Evolutionary conservation across 2,113 vertebrate species (phyloP).

Genomic region (Platichthys flesus): DNA sequence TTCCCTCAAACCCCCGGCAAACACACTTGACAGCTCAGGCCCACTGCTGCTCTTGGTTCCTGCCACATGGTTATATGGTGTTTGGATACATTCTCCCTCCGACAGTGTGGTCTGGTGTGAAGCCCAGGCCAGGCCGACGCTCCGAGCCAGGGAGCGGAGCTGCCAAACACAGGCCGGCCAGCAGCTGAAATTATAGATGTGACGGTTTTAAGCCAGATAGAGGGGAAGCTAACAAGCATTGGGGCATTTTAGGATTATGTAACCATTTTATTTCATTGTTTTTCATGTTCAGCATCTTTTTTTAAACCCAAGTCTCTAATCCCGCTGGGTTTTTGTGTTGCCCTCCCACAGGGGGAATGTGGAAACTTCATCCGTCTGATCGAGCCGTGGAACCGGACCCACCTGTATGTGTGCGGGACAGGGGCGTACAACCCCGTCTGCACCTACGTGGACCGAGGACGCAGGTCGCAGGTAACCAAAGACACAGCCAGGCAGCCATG

Average conservation of each 20-base stretch:
- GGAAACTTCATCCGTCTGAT: constrained; percentile 99
- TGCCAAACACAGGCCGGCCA: constrained; percentile 59
- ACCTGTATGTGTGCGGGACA: constrained; percentile 96
- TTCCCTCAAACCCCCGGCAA: constrained; percentile 37
- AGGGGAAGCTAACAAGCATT: constrained; percentile 54
- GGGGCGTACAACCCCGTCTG: constrained; percentile 99
- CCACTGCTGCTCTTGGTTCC: constrained; percentile 52
- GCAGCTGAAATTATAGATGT: constrained; percentile 55
- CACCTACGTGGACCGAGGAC: constrained; percentile 94
- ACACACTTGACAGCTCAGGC: constrained; percentile 42
- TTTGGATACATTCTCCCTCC: constrained; percentile 65
- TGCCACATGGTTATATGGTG: constrained; percentile 50
- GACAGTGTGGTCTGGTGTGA: constrained; percentile 57
- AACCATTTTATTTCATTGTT: constrained; percentile 28
- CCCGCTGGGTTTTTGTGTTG: constrained; percentile 35
- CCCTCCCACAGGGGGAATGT: constrained; percentile 90
- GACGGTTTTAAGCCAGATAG: constrained; percentile 40
- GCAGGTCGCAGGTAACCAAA: constrained; percentile 93
- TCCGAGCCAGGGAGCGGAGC: constrained; percentile 39
- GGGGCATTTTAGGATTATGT: constrained; percentile 43
- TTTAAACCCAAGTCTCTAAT: constrained; percentile 13
- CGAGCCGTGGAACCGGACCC: constrained; percentile 98
- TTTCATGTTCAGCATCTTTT: constrained; percentile 26
- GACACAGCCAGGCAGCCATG: constrained; percentile 3
- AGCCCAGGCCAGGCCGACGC: constrained; percentile 18